Evolutionary conservation across 2,888 invertebrate genomes (phyloP).

Genomic region (Cremastinae sp.): DNA sequence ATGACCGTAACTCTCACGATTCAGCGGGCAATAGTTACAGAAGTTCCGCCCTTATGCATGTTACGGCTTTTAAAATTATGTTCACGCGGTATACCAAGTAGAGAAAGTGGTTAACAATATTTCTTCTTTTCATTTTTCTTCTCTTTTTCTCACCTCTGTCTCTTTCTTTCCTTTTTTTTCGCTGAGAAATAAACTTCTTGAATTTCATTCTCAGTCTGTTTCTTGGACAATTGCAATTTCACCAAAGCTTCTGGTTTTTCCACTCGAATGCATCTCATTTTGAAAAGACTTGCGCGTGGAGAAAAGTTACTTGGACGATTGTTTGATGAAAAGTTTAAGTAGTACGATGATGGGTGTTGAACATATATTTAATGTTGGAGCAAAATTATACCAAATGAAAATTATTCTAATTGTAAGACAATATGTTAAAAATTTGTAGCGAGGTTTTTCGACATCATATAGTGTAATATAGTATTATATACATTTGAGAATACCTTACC

Average conservation of each 20-base stretch:
- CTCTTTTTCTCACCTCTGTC: constrained; percentile 7
- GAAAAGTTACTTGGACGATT: too few relatives aligned
- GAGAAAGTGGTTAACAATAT: constrained; percentile 56
- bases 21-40: background rate
- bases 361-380: too few relatives aligned
- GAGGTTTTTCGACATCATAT: too few relatives aligned
- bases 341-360: too few relatives aligned
- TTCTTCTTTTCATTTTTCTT: constrained; percentile 18
- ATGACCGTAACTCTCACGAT: background rate
- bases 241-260: constrained; percentile 14
- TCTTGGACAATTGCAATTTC: constrained; percentile 29
- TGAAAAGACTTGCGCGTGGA: too few relatives aligned
- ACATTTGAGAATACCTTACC: too few relatives aligned
- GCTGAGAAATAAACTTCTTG: constrained; percentile 33
- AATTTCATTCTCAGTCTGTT: constrained; percentile 15
- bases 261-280: constrained; percentile 16
- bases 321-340: too few relatives aligned
- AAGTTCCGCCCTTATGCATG: constrained; percentile 1
- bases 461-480: too few relatives aligned
- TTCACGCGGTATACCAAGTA: background rate
- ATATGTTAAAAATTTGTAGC: too few relatives aligned
- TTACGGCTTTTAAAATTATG: constrained; percentile 7
- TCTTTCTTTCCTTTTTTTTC: constrained; percentile 21
- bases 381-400: too few relatives aligned
- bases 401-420: too few relatives aligned